Evolutionary conservation across 2,797 vertebrate species (phyloP), one percentile per base, ranked within the genome.

Genomic region (Enteromius paludinosus): DNA sequence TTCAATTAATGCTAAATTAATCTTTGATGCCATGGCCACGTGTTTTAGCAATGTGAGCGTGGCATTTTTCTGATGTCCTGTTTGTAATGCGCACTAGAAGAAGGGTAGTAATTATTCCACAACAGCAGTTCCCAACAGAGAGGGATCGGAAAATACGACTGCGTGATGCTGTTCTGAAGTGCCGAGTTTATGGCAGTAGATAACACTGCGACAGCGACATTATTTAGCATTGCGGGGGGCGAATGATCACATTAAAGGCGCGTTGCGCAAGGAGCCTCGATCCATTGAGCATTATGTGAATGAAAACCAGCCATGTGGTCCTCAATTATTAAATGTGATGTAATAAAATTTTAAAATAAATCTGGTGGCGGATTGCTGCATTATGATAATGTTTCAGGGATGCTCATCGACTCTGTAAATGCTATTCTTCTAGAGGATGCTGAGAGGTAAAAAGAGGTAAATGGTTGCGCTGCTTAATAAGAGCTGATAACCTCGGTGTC

Each of bases 1-100:
- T 94, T 93, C 90, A 93, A 93, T 85, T 85, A 86, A 84, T 78
- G 78, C 30, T 15, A 79, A 69, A 85, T 69, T 76, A 84, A 86
- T 84, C 84, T 75, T 78, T 66, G 82, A 76, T 62, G 81, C 23
- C 23, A 33, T 25, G 62, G 78, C 78, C 72, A 43, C 18, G 65
- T 15, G 35, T 74, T 85, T 70, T 81, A 78, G 30, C 47, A 78
- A 65, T 45, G 64, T 25, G 73, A 73, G 56, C 20, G 23, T 65
- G 45, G 30, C 52, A 66, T 76, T 43, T 84, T 66, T 75, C 20
- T 43, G 66, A 83, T 61, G 68, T 82, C 82, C 76, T 77, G 68
- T 86, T 68, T 86, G 70, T 64, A 38, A 74, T 17, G 23, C 70
- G 35, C 28, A 59, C 45, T 70, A 81, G 52, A 72, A 47, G 65